Percentiles rank a stretch among this genome's conserved stretches.
Conservation (phyloP, 2,113 vertebrate species). For the Danionella cerebrum region DNA sequence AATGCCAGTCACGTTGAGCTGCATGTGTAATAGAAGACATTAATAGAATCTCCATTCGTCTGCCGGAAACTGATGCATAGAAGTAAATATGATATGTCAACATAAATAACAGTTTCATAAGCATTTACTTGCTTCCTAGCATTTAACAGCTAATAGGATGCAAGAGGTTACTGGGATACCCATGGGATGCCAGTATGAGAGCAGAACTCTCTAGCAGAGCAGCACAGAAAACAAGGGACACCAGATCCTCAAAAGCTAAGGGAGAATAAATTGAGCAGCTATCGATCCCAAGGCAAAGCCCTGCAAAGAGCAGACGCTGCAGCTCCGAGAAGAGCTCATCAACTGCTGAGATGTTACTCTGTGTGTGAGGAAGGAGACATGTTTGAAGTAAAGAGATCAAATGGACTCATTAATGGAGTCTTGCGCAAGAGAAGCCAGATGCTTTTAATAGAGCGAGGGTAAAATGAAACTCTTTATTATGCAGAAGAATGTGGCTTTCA, state of each 20-base stretch:
- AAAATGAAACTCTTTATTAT: neutral
- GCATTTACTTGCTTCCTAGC: slow-evolving; percentile 32
- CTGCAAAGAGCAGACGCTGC: slow-evolving; percentile 26
- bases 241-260: slow-evolving; percentile 28
- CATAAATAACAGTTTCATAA: slow-evolving; percentile 44
- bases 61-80: slow-evolving; percentile 37
- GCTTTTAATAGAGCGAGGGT: neutral
- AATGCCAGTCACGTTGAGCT: neutral
- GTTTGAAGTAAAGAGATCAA: slow-evolving; percentile 26
- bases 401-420: slow-evolving; percentile 4
- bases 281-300: slow-evolving; percentile 39
- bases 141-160: slow-evolving; percentile 42
- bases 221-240: slow-evolving; percentile 36
- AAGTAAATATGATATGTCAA: slow-evolving; percentile 45
- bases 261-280: slow-evolving; percentile 38
- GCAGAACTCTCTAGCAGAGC: slow-evolving; percentile 33
- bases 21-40: neutral
- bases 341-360: slow-evolving; percentile 30
- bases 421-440: neutral
- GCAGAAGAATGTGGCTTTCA: neutral
- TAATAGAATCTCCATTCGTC: neutral
- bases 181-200: slow-evolving; percentile 44
- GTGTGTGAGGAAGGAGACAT: neutral
- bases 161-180: slow-evolving; percentile 46
- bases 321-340: slow-evolving; percentile 20